phyloP scores from a whole-genome alignment of 1,140 invertebrate species.

The Harpegnathos saltator region DNA sequence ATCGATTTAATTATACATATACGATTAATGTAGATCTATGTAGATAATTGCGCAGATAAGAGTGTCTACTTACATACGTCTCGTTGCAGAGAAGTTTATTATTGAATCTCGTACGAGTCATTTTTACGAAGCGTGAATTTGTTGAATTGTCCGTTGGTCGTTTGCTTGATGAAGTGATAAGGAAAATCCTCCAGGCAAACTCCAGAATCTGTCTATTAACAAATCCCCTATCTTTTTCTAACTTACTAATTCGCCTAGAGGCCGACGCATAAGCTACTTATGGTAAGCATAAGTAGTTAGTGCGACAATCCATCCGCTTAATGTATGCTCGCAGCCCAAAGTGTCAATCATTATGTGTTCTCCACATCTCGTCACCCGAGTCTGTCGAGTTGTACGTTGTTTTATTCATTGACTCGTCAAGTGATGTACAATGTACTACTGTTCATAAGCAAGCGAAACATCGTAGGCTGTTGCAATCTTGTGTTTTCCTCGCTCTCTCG shows the following conservation, averaged over 20 bases:
- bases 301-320: conserved; percentile 65
- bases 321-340: conserved; percentile 42
- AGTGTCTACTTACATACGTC: too few relatives aligned
- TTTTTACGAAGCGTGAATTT: too few relatives aligned
- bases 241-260: conserved; percentile 73
- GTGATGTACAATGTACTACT: conserved; percentile 28
- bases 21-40: too few relatives aligned
- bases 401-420: conserved; percentile 33
- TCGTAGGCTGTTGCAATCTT: conserved; percentile 21
- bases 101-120: too few relatives aligned
- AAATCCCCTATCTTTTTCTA: conserved; percentile 71
- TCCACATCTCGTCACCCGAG: not conserved
- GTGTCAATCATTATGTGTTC: conserved; percentile 32
- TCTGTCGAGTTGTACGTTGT: conserved; percentile 24
- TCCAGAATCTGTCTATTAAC: conserved; percentile 61
- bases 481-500: not conserved
- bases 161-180: too few relatives aligned
- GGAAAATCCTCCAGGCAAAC: not conserved
- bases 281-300: conserved; percentile 77
- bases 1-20: too few relatives aligned
- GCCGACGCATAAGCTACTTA: conserved; percentile 75
- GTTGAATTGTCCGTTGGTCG: too few relatives aligned
- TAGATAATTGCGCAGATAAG: too few relatives aligned
- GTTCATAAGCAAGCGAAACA: conserved; percentile 36
- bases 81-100: not conserved